phyloP scores from a whole-genome alignment of 2,113 vertebrate species.

The Oncorhynchus tshawytscha region DNA sequence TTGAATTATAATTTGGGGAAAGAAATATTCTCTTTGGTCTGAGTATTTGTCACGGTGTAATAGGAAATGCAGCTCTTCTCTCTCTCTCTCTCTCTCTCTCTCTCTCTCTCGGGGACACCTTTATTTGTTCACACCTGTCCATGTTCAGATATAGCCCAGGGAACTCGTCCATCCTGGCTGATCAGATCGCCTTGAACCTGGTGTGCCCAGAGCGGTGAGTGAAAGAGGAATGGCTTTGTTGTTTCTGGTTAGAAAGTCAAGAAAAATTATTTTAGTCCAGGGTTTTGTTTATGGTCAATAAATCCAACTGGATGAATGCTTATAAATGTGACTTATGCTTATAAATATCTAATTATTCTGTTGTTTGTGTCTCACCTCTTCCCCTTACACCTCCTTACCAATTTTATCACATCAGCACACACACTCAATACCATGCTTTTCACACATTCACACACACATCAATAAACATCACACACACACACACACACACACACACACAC shows the following conservation, averaged over 20 bases:
- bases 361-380: not conserved
- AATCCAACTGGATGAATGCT: not conserved
- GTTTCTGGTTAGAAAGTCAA: not conserved
- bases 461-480: not conserved
- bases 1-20: no score
- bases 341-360: not conserved
- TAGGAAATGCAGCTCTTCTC: no score
- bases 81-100: not conserved
- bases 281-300: not conserved
- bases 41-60: no score
- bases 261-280: not conserved
- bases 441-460: not conserved
- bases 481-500: not conserved
- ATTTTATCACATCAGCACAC: not conserved
- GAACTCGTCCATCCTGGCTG: conserved; percentile 83
- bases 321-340: not conserved
- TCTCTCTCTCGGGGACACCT: conserved; percentile 75
- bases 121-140: conserved; percentile 86
- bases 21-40: no score
- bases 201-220: conserved; percentile 86
- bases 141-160: conserved; percentile 84
- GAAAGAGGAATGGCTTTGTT: conserved; percentile 27
- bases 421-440: not conserved
- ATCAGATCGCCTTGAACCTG: conserved; percentile 84
- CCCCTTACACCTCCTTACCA: not conserved